These are phyloP conservation scores for Uloborus plumipes DNA, from an alignment of 2,888 invertebrate genomes.

Conservation along the genomic window DNA sequence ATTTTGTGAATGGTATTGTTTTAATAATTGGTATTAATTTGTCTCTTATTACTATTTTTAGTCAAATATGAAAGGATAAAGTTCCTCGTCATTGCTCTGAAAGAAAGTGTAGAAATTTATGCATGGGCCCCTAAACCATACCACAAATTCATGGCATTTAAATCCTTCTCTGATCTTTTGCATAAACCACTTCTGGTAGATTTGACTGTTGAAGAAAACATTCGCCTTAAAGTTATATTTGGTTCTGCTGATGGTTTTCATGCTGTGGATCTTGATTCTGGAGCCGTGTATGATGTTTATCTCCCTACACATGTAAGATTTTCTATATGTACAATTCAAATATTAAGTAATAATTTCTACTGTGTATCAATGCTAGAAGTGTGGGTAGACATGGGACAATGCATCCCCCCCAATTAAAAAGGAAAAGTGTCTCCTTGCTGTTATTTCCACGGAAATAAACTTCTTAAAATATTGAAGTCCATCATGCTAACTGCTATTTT, in stretches of 20 bases:
- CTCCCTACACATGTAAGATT: slow-evolving; percentile 94
- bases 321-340: too few relatives aligned
- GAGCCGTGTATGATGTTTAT: slow-evolving; percentile 99
- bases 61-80: slow-evolving; percentile 99
- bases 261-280: slow-evolving; percentile 98
- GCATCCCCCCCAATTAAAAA: too few relatives aligned
- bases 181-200: slow-evolving; percentile 95
- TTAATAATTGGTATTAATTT: slow-evolving; percentile 8
- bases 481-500: too few relatives aligned
- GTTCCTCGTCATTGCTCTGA: slow-evolving; percentile 98
- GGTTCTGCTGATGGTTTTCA: slow-evolving; percentile 99
- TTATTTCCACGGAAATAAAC: too few relatives aligned
- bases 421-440: too few relatives aligned
- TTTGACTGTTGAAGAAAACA: slow-evolving; percentile 98
- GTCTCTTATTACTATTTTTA: slow-evolving; percentile 67
- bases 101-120: slow-evolving; percentile 99
- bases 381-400: too few relatives aligned
- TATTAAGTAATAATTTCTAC: too few relatives aligned
- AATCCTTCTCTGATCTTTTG: slow-evolving; percentile 79
- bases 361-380: too few relatives aligned
- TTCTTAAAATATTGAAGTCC: too few relatives aligned
- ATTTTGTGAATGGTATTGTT: slow-evolving; percentile 2
- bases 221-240: slow-evolving; percentile 99
- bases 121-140: slow-evolving; percentile 99
- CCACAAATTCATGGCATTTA: slow-evolving; percentile 99